These are phyloP conservation scores for Callocephalon fimbriatum DNA, from an alignment of 2,113 vertebrate species.

Conservation along the genomic window DNA sequence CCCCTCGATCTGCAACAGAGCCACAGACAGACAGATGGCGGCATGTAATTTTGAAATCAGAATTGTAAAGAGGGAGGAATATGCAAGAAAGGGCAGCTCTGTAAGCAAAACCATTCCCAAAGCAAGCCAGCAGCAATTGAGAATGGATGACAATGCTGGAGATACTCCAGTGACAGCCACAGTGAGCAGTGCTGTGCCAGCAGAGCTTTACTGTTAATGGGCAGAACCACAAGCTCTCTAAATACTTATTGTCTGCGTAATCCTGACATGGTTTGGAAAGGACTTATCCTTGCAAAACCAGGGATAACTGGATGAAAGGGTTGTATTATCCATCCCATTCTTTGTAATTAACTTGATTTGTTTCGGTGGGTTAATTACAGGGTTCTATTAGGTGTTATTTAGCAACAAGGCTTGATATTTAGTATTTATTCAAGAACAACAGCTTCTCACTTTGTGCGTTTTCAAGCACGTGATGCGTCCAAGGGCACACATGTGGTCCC, in stretches of 20 bases:
- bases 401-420: not conserved
- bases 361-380: conserved; percentile 37
- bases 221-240: not conserved
- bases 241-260: not conserved
- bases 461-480: not conserved
- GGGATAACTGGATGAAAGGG: conserved; percentile 5
- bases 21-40: not conserved
- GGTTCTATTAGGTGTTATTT: not conserved
- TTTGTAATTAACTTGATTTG: conserved; percentile 44
- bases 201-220: not conserved
- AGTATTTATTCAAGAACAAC: not conserved
- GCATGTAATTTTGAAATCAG: not conserved
- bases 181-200: not conserved
- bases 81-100: not conserved
- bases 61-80: not conserved
- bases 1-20: not conserved
- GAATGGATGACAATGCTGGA: not conserved
- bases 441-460: not conserved
- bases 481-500: not conserved
- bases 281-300: not conserved
- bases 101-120: not conserved
- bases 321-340: not conserved
- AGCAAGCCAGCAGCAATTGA: not conserved
- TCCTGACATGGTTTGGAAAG: not conserved
- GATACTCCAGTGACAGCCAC: not conserved